Evolutionary conservation across 2,113 vertebrate genomes (phyloP), one percentile per base, ranked within the genome.

Genomic region (Paralichthys olivaceus): DNA sequence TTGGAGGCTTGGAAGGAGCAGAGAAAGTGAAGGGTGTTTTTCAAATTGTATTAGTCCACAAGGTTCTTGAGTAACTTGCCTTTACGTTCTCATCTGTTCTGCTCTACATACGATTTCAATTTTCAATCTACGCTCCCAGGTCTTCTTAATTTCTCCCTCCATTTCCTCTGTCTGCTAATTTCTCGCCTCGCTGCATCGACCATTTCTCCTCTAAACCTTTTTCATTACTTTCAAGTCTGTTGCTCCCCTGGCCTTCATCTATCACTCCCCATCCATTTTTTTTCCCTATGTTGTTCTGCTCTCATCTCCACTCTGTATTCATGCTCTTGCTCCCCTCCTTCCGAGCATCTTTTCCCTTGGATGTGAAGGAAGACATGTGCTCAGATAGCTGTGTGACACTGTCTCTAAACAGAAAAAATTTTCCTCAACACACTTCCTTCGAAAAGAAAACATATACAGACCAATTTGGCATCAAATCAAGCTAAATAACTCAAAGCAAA

Each of bases 361-460:
- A 75, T n/a, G 5, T 69, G 76, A 82, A 54, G 43, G 65, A 72
- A 61, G 22, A 61, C 60, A 75, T 81, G 23, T 26, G 68, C 66
- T 79, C 17, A 56, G 53, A 70, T 56, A 57, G 64, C 59, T 73
- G 22, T 9, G 22, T 73, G 76, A 86, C 53, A 66, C 7, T 1
- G n/a, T 55, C n/a, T 67, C 25, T 28, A 79, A 71, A 84, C 49
- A 83, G 14, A 78, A 28, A 1, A 14, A 54, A 22, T 43, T 62
- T n/a, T 66, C 29, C 47, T 28, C 20, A 19, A 53, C 7, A n/a
- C 22, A 47, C 15, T 8, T 22, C 54, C 2, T 22, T 53, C 23
- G 12, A 14, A 68, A 68, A 19, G 45, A 49, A 15, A 72, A 74
- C 28, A 70, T 12, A 70, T 8, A 70, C 14, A 49, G 15, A 58